Conservation (phyloP, 2,797 vertebrate species). For the Centropyge bicolor region DNA sequence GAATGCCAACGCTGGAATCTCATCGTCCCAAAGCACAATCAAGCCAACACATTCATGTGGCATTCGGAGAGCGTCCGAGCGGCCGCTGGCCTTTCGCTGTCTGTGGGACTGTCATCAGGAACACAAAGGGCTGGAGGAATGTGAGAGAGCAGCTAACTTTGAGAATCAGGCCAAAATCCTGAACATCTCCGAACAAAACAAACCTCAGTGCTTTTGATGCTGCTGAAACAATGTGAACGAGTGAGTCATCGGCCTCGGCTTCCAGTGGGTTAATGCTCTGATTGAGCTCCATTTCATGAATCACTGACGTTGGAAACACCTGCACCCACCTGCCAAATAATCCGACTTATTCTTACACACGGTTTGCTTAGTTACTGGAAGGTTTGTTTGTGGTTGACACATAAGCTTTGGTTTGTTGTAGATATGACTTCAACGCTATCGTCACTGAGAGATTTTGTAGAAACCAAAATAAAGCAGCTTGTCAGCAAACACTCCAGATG, state of each 20-base stretch:
- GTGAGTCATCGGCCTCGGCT: neutral
- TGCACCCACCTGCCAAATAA: neutral
- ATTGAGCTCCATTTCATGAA: neutral
- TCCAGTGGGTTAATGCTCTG: neutral
- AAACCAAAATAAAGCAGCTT: neutral
- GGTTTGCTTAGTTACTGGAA: neutral
- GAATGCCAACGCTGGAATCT: slow-evolving; percentile 51
- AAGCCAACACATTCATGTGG: slow-evolving; percentile 24
- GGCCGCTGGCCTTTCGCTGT: slow-evolving; percentile 32
- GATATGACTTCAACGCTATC: neutral
- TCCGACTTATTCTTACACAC: neutral
- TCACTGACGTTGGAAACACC: neutral
- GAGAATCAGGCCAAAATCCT: neutral
- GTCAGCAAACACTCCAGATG: neutral
- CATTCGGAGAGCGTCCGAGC: slow-evolving; percentile 14
- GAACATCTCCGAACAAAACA: neutral
- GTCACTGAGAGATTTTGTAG: neutral
- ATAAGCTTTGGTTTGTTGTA: neutral
- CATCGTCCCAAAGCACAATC: slow-evolving; percentile 28
- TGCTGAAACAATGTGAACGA: neutral
- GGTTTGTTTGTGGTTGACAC: neutral
- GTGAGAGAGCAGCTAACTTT: neutral
- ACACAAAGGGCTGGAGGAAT: neutral
- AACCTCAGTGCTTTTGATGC: neutral
- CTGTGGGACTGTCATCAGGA: slow-evolving; percentile 9